Conservation (phyloP, 2,888 invertebrate genomes). For the Tiliacea citrago region DNA sequence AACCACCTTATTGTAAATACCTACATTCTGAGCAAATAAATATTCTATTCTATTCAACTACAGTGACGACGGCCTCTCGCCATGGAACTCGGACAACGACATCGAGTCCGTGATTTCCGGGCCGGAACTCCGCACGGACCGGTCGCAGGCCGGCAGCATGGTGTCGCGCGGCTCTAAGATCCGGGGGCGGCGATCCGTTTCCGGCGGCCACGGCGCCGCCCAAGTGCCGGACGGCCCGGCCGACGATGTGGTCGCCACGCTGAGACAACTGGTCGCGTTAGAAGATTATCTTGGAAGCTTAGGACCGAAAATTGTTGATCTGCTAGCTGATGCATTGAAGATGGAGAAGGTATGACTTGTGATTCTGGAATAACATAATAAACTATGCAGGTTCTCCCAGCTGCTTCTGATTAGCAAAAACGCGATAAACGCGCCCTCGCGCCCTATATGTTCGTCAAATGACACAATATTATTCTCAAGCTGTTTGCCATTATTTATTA, state of each 20-base stretch:
- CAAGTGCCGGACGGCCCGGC: constrained; percentile 63
- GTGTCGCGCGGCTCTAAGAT: constrained; percentile 61
- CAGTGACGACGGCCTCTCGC: constrained; percentile 81
- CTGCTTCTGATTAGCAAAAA: neutral
- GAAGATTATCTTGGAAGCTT: constrained; percentile 96
- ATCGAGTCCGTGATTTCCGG: constrained; percentile 78
- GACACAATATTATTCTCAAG: neutral
- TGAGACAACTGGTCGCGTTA: constrained; percentile 94
- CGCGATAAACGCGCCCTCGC: too few species aligned
- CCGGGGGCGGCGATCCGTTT: constrained; percentile 44
- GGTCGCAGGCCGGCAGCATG: constrained; percentile 68
- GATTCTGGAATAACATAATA: neutral
- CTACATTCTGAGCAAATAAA: too few species aligned
- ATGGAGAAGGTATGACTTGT: constrained; percentile 92
- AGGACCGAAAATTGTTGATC: constrained; percentile 94
- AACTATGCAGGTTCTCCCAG: neutral
- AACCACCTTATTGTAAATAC: too few species aligned
- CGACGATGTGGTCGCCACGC: constrained; percentile 92
- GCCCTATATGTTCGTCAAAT: neutral
- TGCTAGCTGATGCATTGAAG: constrained; percentile 94
- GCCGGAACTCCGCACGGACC: constrained; percentile 66
- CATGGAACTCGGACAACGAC: constrained; percentile 84
- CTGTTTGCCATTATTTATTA: neutral
- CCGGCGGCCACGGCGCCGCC: constrained; percentile 4
- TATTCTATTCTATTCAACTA: too few species aligned